Evolutionary conservation across 2,888 invertebrate genomes (phyloP).

Genomic region (Teleogryllus oceanicus): DNA sequence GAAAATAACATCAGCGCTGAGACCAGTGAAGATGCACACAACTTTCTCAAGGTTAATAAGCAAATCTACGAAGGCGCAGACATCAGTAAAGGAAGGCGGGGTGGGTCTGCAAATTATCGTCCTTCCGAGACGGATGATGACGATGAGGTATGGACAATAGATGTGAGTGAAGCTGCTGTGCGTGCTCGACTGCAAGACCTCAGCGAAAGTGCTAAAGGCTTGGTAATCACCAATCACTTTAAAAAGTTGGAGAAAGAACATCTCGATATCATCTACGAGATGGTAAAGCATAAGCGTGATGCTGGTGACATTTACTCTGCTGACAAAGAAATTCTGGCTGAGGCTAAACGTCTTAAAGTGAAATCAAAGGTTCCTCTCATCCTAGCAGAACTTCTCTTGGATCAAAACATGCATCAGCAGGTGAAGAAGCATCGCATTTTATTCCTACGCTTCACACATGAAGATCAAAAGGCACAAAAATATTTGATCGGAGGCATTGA

Average conservation of each 20-base stretch:
- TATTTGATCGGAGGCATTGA: slow-evolving; percentile 94
- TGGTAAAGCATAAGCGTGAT: slow-evolving; percentile 66
- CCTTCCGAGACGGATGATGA: slow-evolving; percentile 52
- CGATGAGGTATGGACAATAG: slow-evolving; percentile 91
- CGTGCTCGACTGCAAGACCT: slow-evolving; percentile 87
- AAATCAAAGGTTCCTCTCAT: slow-evolving; percentile 91
- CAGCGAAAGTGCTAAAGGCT: slow-evolving; percentile 87
- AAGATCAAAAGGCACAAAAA: slow-evolving; percentile 80
- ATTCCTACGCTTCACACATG: slow-evolving; percentile 75
- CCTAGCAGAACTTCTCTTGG: slow-evolving; percentile 81
- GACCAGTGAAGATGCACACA: slow-evolving; percentile 51
- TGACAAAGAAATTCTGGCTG: slow-evolving; percentile 70
- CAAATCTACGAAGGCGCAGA: slow-evolving; percentile 54
- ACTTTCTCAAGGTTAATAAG: slow-evolving; percentile 47
- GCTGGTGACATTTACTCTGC: slow-evolving; percentile 54
- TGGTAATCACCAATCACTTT: slow-evolving; percentile 92
- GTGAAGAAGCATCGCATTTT: slow-evolving; percentile 73
- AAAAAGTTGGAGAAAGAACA: slow-evolving; percentile 96
- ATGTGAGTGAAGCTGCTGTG: slow-evolving; percentile 91
- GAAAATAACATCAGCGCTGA: slow-evolving; percentile 55
- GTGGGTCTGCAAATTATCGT: background rate
- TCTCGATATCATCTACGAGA: slow-evolving; percentile 89
- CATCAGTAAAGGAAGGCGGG: slow-evolving; percentile 40
- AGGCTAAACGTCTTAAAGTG: slow-evolving; percentile 90
- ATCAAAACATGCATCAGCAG: slow-evolving; percentile 56